Conservation (phyloP, 2,113 vertebrate species). For the Epinephelus fuscoguttatus region DNA sequence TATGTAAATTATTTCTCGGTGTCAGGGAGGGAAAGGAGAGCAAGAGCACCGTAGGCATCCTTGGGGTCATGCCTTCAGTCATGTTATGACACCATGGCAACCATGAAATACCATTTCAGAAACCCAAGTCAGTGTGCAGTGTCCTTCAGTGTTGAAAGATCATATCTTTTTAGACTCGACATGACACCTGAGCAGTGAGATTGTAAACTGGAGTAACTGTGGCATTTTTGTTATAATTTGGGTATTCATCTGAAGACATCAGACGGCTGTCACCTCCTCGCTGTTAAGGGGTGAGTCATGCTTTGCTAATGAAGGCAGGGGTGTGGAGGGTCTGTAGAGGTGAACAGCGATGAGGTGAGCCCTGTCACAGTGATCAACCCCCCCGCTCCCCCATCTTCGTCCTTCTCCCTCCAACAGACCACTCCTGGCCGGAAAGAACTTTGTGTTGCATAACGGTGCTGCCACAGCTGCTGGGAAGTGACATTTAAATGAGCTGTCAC, state of each 20-base stretch:
- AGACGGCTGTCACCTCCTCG: background rate
- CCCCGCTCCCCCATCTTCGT: background rate
- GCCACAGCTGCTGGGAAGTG: constrained; percentile 72
- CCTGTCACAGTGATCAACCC: constrained; percentile 28
- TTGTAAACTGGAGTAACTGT: background rate
- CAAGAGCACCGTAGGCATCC: background rate
- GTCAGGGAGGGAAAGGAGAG: background rate
- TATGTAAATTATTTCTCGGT: background rate
- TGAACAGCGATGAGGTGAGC: constrained; percentile 55
- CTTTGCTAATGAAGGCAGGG: constrained; percentile 44
- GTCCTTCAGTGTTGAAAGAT: constrained; percentile 33
- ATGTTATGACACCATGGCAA: constrained; percentile 66
- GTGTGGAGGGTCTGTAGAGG: constrained; percentile 33
- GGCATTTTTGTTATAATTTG: background rate
- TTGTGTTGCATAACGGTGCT: constrained; percentile 65
- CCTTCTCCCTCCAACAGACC: constrained; percentile 2
- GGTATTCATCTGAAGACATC: background rate
- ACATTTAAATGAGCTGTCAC: constrained; percentile 76
- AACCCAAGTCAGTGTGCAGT: constrained; percentile 39
- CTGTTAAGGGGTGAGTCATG: constrained; percentile 46
- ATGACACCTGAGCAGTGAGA: background rate
- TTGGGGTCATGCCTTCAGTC: constrained; percentile 9
- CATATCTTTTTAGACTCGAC: constrained; percentile 10
- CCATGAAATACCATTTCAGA: constrained; percentile 57
- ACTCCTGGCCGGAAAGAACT: constrained; percentile 17